Conservation (phyloP, 1,140 invertebrate species). For the Zaprionus inermis region DNA sequence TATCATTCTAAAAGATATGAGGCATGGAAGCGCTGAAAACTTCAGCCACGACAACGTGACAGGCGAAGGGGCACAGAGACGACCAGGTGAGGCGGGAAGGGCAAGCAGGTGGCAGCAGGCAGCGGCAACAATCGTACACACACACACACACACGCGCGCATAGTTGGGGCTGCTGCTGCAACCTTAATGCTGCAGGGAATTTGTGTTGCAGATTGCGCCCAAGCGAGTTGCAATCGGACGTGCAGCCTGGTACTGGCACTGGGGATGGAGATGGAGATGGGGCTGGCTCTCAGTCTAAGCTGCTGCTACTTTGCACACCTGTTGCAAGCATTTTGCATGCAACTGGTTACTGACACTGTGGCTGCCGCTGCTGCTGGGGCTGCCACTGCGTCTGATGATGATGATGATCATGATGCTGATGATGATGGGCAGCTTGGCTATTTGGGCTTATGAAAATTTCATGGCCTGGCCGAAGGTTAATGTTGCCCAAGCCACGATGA, state of each 20-base stretch:
- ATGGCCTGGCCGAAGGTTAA: slow-evolving; percentile 55
- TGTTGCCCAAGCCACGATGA: slow-evolving; percentile 43
- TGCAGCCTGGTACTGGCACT: slow-evolving; percentile 11
- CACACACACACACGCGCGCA: not conserved
- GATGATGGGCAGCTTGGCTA: slow-evolving; percentile 65
- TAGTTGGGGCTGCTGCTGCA: slow-evolving; percentile 17
- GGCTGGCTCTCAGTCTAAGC: slow-evolving; percentile 29
- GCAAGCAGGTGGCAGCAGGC: not conserved
- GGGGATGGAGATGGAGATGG: slow-evolving; percentile 1
- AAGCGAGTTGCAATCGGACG: slow-evolving; percentile 30
- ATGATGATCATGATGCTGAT: slow-evolving; percentile 29
- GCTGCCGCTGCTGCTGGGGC: slow-evolving; percentile 17
- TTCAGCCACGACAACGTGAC: slow-evolving; percentile 40
- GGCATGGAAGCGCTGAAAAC: slow-evolving; percentile 69
- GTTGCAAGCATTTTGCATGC: slow-evolving; percentile 79
- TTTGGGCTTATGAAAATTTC: slow-evolving; percentile 59
- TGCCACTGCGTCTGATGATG: slow-evolving; percentile 8
- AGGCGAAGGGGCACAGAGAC: slow-evolving; percentile 4
- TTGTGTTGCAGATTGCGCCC: slow-evolving; percentile 69
- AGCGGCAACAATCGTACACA: slow-evolving; percentile 7
- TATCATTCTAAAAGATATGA: slow-evolving; percentile 79
- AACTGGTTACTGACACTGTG: slow-evolving; percentile 63
- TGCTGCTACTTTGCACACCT: slow-evolving; percentile 62
- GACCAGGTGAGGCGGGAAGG: not conserved
- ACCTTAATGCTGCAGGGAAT: slow-evolving; percentile 70